Evolutionary conservation across 1,140 invertebrate genomes (phyloP).

Genomic region (Zophobas atratus): DNA sequence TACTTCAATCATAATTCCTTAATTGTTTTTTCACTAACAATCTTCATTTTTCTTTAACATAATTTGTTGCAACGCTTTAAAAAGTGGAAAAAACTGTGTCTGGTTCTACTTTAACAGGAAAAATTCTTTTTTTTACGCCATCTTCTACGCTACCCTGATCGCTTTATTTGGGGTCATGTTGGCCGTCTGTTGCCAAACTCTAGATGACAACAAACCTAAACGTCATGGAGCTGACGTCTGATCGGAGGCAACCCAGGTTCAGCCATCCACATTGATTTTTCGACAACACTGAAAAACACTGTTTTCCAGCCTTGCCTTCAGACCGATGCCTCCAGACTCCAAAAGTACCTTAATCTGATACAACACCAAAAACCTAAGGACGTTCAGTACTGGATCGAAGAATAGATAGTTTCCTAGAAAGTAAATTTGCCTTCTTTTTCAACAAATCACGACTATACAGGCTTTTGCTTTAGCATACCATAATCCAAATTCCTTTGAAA

Average conservation of each 20-base stretch:
- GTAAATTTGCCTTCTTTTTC: conserved; percentile 72
- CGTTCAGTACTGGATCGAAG: conserved; percentile 83
- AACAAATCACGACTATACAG: background rate
- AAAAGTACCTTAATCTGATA: conserved; percentile 96
- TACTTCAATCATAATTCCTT: no score
- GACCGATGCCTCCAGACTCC: conserved; percentile 85
- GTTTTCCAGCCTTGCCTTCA: conserved; percentile 85
- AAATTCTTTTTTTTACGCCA: conserved; percentile 95
- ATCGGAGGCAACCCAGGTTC: conserved; percentile 94
- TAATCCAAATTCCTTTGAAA: no score
- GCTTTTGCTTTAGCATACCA: no score
- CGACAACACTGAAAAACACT: no score
- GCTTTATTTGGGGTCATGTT: conserved; percentile 94
- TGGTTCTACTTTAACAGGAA: conserved; percentile 73
- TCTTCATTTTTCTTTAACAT: no score
- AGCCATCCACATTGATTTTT: conserved; percentile 22
- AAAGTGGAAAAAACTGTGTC: background rate
- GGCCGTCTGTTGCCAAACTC: conserved; percentile 93
- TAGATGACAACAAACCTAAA: conserved; percentile 88
- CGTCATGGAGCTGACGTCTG: conserved; percentile 85
- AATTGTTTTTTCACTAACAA: background rate
- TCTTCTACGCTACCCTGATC: conserved; percentile 91
- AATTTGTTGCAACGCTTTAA: background rate
- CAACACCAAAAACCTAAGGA: conserved; percentile 81
- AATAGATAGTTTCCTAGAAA: conserved; percentile 81